phyloP scores from a whole-genome alignment of 2,113 vertebrate genomes.

The Brachypodius melanocephalos region DNA sequence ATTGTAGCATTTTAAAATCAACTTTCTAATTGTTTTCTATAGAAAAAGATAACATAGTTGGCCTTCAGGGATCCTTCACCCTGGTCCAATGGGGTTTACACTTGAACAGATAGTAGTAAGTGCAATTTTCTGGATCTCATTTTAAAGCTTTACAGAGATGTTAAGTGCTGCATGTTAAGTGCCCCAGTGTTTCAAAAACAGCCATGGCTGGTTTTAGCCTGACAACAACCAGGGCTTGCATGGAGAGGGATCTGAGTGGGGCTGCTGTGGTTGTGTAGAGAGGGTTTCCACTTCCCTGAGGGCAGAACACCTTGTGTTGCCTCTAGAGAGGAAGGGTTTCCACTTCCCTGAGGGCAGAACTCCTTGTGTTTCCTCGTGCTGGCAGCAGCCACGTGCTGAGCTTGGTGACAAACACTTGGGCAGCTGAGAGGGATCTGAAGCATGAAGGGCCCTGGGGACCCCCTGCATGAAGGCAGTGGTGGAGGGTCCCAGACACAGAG shows the following conservation, averaged over 20 bases:
- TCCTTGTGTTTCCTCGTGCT: not conserved
- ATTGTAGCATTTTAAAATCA: constrained; percentile 1
- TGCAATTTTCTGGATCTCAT: not conserved
- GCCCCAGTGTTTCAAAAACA: not conserved
- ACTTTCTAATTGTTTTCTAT: constrained; percentile 4
- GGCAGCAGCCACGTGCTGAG: not conserved
- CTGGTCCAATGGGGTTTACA: not conserved
- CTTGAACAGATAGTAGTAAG: not conserved
- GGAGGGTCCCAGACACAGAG: not conserved
- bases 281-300: not conserved
- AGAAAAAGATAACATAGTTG: not conserved
- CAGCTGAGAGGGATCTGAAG: not conserved
- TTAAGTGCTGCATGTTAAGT: not conserved
- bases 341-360: not conserved
- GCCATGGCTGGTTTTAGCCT: not conserved
- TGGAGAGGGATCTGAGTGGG: not conserved
- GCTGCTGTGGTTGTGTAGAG: not conserved
- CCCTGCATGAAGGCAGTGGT: accelerated
- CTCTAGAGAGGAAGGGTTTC: not conserved
- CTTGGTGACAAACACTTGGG: not conserved
- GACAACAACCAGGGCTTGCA: not conserved
- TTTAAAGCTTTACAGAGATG: not conserved
- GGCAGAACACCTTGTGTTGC: not conserved
- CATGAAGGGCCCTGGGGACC: not conserved
- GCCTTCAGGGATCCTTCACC: not conserved